These are phyloP conservation scores for Drosophila nr. perissopoda DNA, from an alignment of 2,888 invertebrate species.

Conservation along the genomic window DNA sequence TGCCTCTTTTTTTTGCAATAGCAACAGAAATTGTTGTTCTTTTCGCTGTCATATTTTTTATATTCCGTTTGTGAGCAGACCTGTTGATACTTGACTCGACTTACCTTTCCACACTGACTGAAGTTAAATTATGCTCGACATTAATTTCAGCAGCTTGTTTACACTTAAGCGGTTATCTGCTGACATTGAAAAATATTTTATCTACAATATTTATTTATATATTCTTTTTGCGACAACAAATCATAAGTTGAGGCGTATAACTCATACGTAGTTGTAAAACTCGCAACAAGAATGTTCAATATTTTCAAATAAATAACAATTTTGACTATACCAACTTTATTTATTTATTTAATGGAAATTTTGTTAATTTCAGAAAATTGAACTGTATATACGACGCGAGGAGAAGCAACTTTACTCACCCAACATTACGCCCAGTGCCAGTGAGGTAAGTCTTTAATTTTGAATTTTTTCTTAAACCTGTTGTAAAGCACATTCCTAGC, in stretches of 20 bases:
- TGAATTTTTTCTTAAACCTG: constrained; percentile 4
- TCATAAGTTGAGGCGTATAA: background rate
- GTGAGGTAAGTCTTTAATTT: constrained; percentile 74
- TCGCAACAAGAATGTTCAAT: background rate
- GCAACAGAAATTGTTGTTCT: constrained; percentile 22
- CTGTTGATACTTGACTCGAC: constrained; percentile 51
- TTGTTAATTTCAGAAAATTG: constrained; percentile 79
- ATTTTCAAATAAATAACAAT: background rate
- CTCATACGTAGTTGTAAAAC: background rate
- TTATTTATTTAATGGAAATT: background rate
- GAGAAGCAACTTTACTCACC: constrained; percentile 80
- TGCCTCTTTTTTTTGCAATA: constrained; percentile 25
- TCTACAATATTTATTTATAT: background rate
- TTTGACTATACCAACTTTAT: background rate
- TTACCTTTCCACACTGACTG: constrained; percentile 14
- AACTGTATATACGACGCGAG: constrained; percentile 80
- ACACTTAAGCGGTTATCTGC: background rate
- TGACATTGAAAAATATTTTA: background rate
- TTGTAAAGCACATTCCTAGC: constrained; percentile 31
- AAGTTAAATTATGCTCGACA: constrained; percentile 27
- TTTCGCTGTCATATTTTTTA: constrained; percentile 38
- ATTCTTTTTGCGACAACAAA: background rate
- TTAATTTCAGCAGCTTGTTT: constrained; percentile 21
- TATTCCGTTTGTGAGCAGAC: constrained; percentile 38
- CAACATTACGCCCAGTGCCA: constrained; percentile 70